These are phyloP conservation scores for Piscicola geometra DNA, from an alignment of 2,888 invertebrate genomes.

Conservation along the genomic window DNA sequence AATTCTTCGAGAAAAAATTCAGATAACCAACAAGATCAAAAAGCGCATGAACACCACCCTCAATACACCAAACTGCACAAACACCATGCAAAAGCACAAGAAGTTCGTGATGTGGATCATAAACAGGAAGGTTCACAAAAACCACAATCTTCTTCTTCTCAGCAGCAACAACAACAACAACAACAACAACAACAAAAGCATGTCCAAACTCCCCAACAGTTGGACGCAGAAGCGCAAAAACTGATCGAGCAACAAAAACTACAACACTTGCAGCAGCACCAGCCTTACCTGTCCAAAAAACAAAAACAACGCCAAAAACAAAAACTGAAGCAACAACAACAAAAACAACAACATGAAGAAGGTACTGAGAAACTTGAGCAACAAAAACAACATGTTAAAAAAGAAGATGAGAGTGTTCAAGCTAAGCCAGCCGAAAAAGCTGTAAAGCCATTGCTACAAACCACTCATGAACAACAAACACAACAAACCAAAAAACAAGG, in stretches of 20 bases:
- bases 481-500: background rate
- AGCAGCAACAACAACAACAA: too few species aligned
- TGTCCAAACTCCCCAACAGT: too few species aligned
- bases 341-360: background rate
- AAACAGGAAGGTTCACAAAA: too few species aligned
- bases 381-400: slow-evolving; percentile 3
- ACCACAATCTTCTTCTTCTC: too few species aligned
- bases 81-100: background rate
- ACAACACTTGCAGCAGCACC: slow-evolving; percentile 1
- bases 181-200: too few species aligned
- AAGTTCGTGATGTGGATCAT: background rate
- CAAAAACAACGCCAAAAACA: slow-evolving; percentile 14
- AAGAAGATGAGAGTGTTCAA: background rate
- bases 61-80: slow-evolving; percentile 4
- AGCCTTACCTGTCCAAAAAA: slow-evolving; percentile 3
- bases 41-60: background rate
- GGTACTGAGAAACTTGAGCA: background rate
- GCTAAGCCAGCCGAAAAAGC: background rate
- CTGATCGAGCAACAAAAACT: background rate
- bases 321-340: background rate
- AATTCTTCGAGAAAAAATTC: background rate
- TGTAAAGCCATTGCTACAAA: background rate
- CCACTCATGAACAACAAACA: background rate
- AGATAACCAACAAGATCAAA: background rate
- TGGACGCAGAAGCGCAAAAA: background rate